Conservation (phyloP, 1,140 invertebrate genomes). For the Melanaphis sacchari region DNA sequence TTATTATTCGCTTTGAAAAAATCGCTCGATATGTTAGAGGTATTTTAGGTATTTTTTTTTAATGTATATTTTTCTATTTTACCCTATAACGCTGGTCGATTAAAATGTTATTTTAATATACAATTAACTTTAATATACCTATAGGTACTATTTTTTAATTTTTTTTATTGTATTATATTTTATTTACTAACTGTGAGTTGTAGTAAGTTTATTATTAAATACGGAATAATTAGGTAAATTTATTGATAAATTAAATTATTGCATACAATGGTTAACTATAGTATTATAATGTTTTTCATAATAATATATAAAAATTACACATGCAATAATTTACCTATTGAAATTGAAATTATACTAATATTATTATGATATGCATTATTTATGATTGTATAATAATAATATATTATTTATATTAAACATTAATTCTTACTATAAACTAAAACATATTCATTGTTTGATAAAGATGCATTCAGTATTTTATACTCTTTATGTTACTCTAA, state of each 20-base stretch:
- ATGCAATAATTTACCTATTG: background rate
- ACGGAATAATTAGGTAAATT: background rate
- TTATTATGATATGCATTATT: background rate
- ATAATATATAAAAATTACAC: background rate
- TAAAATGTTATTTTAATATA: background rate
- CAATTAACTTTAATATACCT: too few species aligned
- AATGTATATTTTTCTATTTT: background rate
- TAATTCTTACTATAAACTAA: background rate
- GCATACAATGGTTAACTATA: background rate
- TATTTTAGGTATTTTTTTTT: background rate
- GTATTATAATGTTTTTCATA: background rate
- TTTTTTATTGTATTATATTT: background rate
- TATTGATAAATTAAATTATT: background rate
- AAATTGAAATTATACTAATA: background rate
- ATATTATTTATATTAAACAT: background rate
- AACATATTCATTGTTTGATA: background rate
- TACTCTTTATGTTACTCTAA: background rate
- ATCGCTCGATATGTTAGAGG: background rate
- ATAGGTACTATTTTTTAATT: too few species aligned
- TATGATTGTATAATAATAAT: background rate
- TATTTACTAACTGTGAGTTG: too few species aligned
- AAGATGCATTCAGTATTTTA: background rate
- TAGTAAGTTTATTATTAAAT: background rate
- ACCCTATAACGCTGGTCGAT: background rate
- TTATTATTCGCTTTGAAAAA: background rate